These are phyloP conservation scores for Heliothis peltigera DNA, from an alignment of 2,888 invertebrate genomes.

Conservation along the genomic window DNA sequence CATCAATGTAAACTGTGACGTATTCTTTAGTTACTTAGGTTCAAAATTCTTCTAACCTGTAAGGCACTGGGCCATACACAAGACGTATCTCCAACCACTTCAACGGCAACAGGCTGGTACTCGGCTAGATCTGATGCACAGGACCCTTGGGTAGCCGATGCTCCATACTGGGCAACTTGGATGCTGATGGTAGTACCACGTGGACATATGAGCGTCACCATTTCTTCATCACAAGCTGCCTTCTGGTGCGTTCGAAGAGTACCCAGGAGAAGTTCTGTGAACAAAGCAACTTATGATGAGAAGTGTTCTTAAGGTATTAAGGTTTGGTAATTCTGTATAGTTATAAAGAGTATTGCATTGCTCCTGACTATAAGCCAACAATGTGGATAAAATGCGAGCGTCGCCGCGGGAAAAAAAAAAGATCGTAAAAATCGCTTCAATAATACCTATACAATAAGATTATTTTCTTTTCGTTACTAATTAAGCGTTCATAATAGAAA, in stretches of 20 bases:
- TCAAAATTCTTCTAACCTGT: slow-evolving; percentile 90
- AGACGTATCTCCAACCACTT: slow-evolving; percentile 91
- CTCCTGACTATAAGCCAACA: no score
- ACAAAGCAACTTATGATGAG: slow-evolving; percentile 32
- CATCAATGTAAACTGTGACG: background rate
- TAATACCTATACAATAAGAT: background rate
- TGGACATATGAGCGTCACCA: slow-evolving; percentile 96
- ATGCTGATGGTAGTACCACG: slow-evolving; percentile 97
- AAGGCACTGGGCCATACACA: slow-evolving; percentile 94
- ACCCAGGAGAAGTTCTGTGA: slow-evolving; percentile 96
- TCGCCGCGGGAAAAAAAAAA: background rate
- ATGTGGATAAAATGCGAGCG: background rate
- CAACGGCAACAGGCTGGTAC: slow-evolving; percentile 87
- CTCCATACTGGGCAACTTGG: slow-evolving; percentile 97
- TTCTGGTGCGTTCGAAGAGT: slow-evolving; percentile 97
- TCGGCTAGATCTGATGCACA: slow-evolving; percentile 86
- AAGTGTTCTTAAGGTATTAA: no score
- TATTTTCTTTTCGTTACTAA: no score
- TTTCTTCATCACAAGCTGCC: slow-evolving; percentile 97
- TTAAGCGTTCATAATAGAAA: background rate
- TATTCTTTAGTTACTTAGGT: background rate
- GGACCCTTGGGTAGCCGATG: slow-evolving; percentile 88
- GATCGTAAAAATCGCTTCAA: background rate
- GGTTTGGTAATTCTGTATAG: no score
- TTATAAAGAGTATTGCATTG: no score